phyloP scores from a whole-genome alignment of 2,888 invertebrate species.

The Herminia tarsipennalis region DNA sequence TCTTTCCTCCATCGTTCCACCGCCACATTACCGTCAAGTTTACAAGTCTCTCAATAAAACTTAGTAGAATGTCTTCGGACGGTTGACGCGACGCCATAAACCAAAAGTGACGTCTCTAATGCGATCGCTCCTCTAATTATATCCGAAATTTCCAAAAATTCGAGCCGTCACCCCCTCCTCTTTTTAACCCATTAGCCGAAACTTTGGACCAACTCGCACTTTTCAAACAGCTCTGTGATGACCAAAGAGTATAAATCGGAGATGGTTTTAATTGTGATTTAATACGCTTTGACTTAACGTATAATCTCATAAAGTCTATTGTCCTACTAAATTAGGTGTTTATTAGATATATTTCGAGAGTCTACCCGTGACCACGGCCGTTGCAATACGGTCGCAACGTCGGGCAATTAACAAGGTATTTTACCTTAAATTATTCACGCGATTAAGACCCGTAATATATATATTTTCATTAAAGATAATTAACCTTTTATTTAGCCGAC shows the following conservation, averaged over 20 bases:
- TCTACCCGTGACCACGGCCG: too few species aligned
- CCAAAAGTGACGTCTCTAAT: constrained; percentile 79
- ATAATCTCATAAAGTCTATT: too few species aligned
- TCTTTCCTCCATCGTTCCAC: constrained; percentile 26
- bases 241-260: constrained; percentile 43
- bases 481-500: too few species aligned
- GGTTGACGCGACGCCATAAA: constrained; percentile 65
- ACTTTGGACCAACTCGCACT: constrained; percentile 68
- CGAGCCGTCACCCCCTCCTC: constrained; percentile 52
- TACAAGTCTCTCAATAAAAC: constrained; percentile 56
- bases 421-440: too few species aligned
- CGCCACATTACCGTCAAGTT: constrained; percentile 31
- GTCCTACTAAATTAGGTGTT: too few species aligned
- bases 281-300: neutral
- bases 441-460: too few species aligned
- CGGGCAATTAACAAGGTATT: too few species aligned
- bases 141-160: constrained; percentile 79
- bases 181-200: constrained; percentile 78
- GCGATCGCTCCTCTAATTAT: constrained; percentile 81
- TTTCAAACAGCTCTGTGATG: constrained; percentile 57
- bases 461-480: too few species aligned
- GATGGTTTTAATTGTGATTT: neutral
- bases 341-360: too few species aligned
- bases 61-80: constrained; percentile 41
- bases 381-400: too few species aligned